phyloP scores from a whole-genome alignment of 1,140 invertebrate species.

The Acromyrmex echinatior region DNA sequence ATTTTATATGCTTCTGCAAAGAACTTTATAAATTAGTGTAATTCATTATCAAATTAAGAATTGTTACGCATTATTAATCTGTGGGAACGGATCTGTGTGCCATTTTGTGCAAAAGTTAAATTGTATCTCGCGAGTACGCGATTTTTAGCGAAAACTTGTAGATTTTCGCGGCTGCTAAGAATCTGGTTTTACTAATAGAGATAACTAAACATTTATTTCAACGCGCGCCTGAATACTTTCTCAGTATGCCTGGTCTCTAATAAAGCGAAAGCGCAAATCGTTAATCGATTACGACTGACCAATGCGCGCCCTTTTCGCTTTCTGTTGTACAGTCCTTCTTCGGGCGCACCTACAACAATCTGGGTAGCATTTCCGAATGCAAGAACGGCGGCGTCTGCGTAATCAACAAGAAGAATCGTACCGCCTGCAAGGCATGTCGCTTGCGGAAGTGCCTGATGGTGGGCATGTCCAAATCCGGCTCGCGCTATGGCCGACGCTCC shows the following conservation, averaged over 20 bases:
- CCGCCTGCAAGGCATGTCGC: conserved; percentile 97
- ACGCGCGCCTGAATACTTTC: background rate
- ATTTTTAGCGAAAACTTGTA: too few relatives aligned
- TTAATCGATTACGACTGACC: conserved; percentile 42
- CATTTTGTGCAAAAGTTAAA: too few relatives aligned
- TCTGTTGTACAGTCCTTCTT: conserved; percentile 94
- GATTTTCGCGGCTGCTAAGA: background rate
- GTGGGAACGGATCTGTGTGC: too few relatives aligned
- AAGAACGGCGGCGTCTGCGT: conserved; percentile 97
- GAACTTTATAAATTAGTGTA: too few relatives aligned
- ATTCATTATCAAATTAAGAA: too few relatives aligned
- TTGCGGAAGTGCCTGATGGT: conserved; percentile 96
- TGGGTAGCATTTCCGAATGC: conserved; percentile 95
- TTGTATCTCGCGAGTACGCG: too few relatives aligned
- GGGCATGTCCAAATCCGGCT: conserved; percentile 98
- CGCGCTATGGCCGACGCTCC: conserved; percentile 94
- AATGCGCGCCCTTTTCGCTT: conserved; percentile 55
- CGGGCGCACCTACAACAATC: conserved; percentile 97
- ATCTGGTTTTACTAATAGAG: background rate
- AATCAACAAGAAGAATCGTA: conserved; percentile 98
- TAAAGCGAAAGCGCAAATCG: conserved; percentile 17
- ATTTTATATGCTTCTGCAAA: too few relatives aligned
- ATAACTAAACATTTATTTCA: background rate
- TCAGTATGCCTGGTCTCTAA: background rate
- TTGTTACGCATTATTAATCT: too few relatives aligned